Evolutionary conservation across 2,113 vertebrate species (phyloP).

Genomic region (Benthochromis sp.): DNA sequence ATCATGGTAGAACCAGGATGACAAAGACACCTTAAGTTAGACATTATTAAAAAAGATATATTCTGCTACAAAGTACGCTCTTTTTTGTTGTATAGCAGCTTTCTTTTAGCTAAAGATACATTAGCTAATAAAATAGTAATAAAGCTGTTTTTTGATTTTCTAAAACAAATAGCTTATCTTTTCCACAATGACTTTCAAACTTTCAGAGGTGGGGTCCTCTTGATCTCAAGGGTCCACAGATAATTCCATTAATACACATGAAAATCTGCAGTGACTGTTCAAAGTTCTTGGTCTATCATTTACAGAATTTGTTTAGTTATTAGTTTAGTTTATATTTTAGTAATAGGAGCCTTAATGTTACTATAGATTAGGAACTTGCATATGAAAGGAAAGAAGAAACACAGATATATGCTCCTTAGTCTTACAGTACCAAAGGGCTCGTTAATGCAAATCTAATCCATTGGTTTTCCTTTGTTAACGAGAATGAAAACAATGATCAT

Average conservation of each 20-base stretch:
- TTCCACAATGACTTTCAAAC: neutral
- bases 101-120: neutral
- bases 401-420: neutral
- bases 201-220: neutral
- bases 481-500: conserved; percentile 49
- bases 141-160: neutral
- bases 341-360: neutral
- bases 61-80: neutral
- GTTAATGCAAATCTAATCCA: neutral
- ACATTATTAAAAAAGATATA: neutral
- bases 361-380: neutral
- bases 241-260: neutral
- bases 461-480: neutral
- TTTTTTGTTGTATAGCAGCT: neutral
- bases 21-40: neutral
- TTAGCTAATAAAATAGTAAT: neutral
- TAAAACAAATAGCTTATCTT: neutral
- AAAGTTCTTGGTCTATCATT: neutral
- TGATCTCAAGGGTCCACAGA: neutral
- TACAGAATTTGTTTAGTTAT: neutral
- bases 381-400: neutral
- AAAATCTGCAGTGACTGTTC: neutral
- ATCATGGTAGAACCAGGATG: neutral
- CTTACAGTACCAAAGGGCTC: neutral
- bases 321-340: neutral